A percentile compares a stretch with the other conserved stretches of the same genome.
These are phyloP conservation scores for Morus bassanus DNA, from an alignment of 2,797 vertebrate species.

Conservation along the genomic window DNA sequence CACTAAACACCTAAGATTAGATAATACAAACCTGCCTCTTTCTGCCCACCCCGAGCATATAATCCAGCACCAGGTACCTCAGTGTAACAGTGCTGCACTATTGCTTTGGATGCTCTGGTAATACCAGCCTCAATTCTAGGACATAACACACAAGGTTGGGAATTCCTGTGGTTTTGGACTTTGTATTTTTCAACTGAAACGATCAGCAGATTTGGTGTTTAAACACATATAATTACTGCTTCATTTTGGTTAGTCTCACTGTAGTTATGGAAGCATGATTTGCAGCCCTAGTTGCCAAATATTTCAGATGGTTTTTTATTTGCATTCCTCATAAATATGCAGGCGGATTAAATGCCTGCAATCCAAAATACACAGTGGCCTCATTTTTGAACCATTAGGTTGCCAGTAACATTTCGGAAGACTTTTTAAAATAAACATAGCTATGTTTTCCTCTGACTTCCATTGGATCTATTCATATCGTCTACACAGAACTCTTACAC, in stretches of 20 bases:
- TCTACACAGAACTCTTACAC: not conserved
- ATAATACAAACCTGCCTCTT: not conserved
- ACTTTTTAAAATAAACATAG: not conserved
- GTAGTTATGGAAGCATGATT: not conserved
- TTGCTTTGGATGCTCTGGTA: not conserved
- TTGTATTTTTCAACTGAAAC: not conserved
- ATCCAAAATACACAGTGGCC: not conserved
- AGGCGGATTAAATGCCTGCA: not conserved
- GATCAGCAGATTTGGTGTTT: not conserved
- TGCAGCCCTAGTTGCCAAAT: not conserved
- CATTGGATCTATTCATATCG: not conserved
- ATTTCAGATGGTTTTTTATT: not conserved
- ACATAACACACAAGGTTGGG: not conserved
- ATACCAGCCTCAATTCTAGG: not conserved
- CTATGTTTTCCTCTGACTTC: not conserved
- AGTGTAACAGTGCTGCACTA: accelerated
- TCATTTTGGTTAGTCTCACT: not conserved
- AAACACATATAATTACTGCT: not conserved
- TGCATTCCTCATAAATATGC: constrained; percentile 20
- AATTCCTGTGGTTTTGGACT: not conserved
- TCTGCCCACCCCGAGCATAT: not conserved
- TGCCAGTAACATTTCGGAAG: not conserved
- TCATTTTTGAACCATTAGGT: not conserved
- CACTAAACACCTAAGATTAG: not conserved
- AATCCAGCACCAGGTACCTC: not conserved